Evolutionary conservation across 2,888 invertebrate species (phyloP), one percentile per base, ranked within the genome.

Genomic region (Nomada ruficornis): DNA sequence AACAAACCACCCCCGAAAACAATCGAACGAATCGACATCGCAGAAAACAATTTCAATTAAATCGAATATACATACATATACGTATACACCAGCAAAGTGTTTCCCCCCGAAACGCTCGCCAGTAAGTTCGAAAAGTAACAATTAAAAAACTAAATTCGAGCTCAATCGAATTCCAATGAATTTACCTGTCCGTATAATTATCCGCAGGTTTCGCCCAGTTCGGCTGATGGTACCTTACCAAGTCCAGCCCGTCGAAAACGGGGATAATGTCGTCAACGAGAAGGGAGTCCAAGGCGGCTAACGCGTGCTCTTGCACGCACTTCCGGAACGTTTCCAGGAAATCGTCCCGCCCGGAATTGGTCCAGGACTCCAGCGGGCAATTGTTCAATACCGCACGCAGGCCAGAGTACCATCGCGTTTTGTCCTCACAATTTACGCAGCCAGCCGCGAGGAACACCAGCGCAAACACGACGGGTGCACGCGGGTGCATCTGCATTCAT

Each of bases 261-360:
- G 96, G 95, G 77, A 97, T 96, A 57, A 95, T 93, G 85, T 96
- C 96, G 5, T 95, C 94, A 13, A 94, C 94, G 74, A 96, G 94
- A 0, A 96, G 94, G 23, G 95, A 94, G 90, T 97, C 96, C 84
- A 97, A 93, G 3, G 95, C 95, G 64, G 94, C 94, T 87, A 96
- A 88, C 64, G 95, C 90, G 10, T 90, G 88, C 13, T 89, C 84
- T 77, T 92, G 92, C 62, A 93, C 82, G 47, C 93, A 93, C 26
- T 77, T 80, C 26, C 89, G 86, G 11, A 93, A 80, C 26, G 80
- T 86, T 11, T 90, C 87, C 4, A 93, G 70, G 68, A 92, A 89
- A 23, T 89, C 89, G 36, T 86, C 86, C 62, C 88, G 86, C 0
- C 75, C 84, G 11, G 85, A 70, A n/a, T 80, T 86, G 15, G 80